phyloP scores from a whole-genome alignment of 2,113 vertebrate species.

The Xenopus borealis region DNA sequence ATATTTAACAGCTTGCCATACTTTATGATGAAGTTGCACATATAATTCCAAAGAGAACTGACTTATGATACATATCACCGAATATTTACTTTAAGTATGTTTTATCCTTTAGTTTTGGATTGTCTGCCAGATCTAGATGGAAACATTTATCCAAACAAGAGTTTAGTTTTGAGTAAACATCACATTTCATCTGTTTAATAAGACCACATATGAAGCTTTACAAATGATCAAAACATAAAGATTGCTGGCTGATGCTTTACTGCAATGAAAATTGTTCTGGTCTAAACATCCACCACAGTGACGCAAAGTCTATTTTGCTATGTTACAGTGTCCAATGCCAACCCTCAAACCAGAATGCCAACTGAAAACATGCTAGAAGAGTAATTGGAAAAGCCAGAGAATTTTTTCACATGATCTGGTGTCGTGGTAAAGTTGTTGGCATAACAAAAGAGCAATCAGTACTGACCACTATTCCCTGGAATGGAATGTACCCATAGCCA shows the following conservation, averaged over 20 bases:
- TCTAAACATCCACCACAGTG: constrained; percentile 8
- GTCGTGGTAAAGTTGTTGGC: too few species aligned
- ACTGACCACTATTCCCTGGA: too few species aligned
- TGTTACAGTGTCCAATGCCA: too few species aligned
- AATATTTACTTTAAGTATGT: neutral
- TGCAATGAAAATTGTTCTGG: neutral
- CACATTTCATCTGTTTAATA: constrained; percentile 31
- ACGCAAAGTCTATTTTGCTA: too few species aligned
- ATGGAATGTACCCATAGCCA: too few species aligned
- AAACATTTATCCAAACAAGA: constrained; percentile 1
- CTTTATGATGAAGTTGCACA: neutral
- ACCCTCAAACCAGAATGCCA: too few species aligned
- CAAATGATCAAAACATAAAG: constrained; percentile 17
- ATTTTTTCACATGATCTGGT: too few species aligned
- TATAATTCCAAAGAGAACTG: too few species aligned
- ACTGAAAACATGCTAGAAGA: too few species aligned
- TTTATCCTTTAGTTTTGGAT: neutral
- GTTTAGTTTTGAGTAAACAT: constrained; percentile 18
- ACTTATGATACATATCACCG: neutral
- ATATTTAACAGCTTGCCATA: neutral
- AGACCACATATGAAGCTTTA: constrained; percentile 45
- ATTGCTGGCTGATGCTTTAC: neutral
- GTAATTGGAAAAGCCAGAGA: too few species aligned
- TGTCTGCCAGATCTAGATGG: constrained; percentile 12
- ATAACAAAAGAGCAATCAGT: too few species aligned